Evolutionary conservation across 2,888 invertebrate species (phyloP), one percentile per base, ranked within the genome.

Genomic region (Cetonia aurata): DNA sequence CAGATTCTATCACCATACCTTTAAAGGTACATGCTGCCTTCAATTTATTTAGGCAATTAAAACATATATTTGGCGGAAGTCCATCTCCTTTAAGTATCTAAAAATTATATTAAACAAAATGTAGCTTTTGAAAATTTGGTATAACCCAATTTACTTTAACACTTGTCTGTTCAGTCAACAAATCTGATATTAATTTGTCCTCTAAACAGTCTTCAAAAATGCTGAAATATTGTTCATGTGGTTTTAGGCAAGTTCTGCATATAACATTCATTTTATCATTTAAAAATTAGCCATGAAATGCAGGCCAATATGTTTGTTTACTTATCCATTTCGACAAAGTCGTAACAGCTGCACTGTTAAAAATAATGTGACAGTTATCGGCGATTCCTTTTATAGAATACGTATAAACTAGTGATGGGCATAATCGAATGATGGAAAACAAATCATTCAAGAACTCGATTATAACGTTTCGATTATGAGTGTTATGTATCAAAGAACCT

Each of bases 31-130:
- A 10, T 6, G 19, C 44, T 44, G 44, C 17, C 4, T 44, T 17
- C 12, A 59, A 19, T 25, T 59, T 59, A 13, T 59, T 17, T 6
- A 44, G 13, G 25, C 59, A 59, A 46, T 2, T 44, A 46, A 0
- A 17, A 19, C 59, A 59, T 25, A 59, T 44, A 59, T 44, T 59
- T 19, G 12, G 2, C 0, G 59, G 59, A 17, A 59, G 25, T 2
- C 59, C 44, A n/a, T 59, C 59, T 44, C n/a, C 59, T 44, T 25
- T 44, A 10, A 12, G 25, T 44, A 44, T 25, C 59, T 59, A 15
- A 8, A 44, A 59, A 44, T 13, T 6, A 25, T 19, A 12, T 19
- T 59, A n/a, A 44, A 46, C 10, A 59, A n/a, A 25, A 6, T 50
- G 10, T 46, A 17, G 6, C 25, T 6, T 12, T 6, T 25, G n/a